Conservation (phyloP, 2,113 vertebrate species). For the Gnathonemus echidnorhynchus region DNA sequence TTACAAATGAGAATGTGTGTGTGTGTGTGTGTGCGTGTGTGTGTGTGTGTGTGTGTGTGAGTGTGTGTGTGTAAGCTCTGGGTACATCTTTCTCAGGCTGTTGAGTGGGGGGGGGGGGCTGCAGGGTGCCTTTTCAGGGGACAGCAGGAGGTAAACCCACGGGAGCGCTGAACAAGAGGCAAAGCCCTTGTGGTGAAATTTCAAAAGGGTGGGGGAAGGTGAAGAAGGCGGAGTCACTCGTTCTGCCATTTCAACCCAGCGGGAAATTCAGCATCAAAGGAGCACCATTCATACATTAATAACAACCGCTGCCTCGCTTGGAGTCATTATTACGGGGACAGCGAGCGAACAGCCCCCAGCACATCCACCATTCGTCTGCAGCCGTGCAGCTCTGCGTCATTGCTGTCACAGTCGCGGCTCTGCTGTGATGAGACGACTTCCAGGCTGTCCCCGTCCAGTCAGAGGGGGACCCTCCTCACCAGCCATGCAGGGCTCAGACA, state of each 20-base stretch:
- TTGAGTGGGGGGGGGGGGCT: not conserved
- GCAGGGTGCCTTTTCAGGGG: not conserved
- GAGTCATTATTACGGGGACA: slow-evolving; percentile 3
- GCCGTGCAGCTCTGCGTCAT: not conserved
- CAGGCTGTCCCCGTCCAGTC: not conserved
- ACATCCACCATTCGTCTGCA: not conserved
- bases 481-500: not conserved
- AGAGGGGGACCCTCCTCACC: not conserved
- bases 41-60: not conserved
- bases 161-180: not conserved
- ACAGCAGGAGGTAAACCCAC: not conserved
- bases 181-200: not conserved
- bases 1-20: too few relatives aligned
- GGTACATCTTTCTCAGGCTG: not conserved
- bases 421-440: not conserved
- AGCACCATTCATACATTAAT: slow-evolving; percentile 16
- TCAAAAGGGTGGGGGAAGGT: not conserved
- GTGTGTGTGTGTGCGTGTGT: too few relatives aligned
- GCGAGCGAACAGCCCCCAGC: not conserved
- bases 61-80: not conserved
- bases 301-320: not conserved
- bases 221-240: not conserved
- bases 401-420: not conserved
- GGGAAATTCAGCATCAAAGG: slow-evolving; percentile 18
- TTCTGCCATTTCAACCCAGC: not conserved